Conservation (phyloP, 2,888 invertebrate genomes). For the Drosophila sordidapex region DNA sequence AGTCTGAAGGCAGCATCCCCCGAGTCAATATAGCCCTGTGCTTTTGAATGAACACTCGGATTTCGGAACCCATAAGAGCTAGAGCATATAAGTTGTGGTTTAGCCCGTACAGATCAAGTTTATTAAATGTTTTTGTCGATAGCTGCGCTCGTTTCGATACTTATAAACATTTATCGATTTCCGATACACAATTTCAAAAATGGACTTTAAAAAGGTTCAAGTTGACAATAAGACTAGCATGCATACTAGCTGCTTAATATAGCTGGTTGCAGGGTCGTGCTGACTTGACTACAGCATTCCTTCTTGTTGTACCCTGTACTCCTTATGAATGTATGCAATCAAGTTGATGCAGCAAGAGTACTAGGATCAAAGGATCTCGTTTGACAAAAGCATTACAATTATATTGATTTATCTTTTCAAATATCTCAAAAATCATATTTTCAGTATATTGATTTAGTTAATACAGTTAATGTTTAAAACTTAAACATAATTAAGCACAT, state of each 20-base stretch:
- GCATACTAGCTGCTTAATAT: too few relatives aligned
- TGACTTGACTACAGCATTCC: background rate
- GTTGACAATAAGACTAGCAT: too few relatives aligned
- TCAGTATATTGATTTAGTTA: background rate
- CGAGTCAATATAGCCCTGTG: background rate
- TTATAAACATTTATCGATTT: background rate
- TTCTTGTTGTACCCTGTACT: background rate
- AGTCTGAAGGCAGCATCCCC: background rate
- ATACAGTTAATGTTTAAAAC: too few relatives aligned
- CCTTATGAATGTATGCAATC: background rate
- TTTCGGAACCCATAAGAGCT: background rate
- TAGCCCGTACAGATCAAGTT: fast-evolving
- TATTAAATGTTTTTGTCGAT: background rate
- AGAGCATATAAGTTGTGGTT: background rate
- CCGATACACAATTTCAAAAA: background rate
- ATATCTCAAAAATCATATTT: background rate
- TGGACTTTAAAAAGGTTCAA: background rate
- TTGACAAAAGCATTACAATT: background rate
- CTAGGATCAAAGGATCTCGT: background rate
- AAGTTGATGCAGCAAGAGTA: background rate
- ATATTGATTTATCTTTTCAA: background rate
- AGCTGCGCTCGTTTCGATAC: background rate
- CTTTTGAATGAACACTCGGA: background rate
- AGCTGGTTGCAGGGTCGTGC: too few relatives aligned
- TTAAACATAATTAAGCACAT: background rate